Evolutionary conservation across 2,797 vertebrate genomes (phyloP).

Genomic region (Parambassis ranga): DNA sequence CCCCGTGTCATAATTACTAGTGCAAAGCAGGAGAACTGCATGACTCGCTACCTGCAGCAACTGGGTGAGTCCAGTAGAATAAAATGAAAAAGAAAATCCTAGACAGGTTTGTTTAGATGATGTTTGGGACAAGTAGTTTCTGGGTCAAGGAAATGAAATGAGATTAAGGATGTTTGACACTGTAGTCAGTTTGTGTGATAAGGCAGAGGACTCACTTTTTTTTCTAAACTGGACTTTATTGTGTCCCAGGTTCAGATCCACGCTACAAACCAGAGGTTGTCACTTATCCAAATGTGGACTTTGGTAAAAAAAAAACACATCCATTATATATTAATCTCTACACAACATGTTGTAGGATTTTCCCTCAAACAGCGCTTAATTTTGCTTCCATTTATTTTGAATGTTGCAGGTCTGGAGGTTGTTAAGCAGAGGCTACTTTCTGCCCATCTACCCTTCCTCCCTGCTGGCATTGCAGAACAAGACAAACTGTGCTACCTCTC

Average conservation of each 20-base stretch:
- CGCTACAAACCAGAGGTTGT: slow-evolving; percentile 86
- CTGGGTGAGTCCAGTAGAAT: slow-evolving; percentile 76
- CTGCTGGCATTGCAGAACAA: slow-evolving; percentile 83
- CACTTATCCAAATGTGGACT: slow-evolving; percentile 89
- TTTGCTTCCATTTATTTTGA: not conserved
- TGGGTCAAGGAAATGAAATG: slow-evolving; percentile 49
- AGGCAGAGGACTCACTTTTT: not conserved
- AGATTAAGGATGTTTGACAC: slow-evolving; percentile 32
- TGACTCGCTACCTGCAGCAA: slow-evolving; percentile 84
- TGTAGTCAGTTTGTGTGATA: slow-evolving; percentile 17
- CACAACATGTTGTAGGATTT: not conserved
- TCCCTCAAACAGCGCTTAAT: not conserved
- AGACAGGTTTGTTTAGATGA: slow-evolving; percentile 17
- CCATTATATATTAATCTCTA: not conserved
- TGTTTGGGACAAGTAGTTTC: slow-evolving; percentile 20
- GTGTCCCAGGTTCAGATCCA: slow-evolving; percentile 71
- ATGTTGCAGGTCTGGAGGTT: slow-evolving; percentile 85
- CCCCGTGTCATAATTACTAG: slow-evolving; percentile 90
- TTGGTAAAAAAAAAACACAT: slow-evolving; percentile 81
- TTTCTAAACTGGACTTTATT: slow-evolving; percentile 10
- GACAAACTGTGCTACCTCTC: slow-evolving; percentile 92
- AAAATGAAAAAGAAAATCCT: not conserved
- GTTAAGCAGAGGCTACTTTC: slow-evolving; percentile 92
- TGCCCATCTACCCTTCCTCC: slow-evolving; percentile 87
- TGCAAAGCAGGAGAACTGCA: slow-evolving; percentile 90